Conservation (phyloP, 2,113 vertebrate species). For the Sinocyclocheilus maitianheensis region DNA sequence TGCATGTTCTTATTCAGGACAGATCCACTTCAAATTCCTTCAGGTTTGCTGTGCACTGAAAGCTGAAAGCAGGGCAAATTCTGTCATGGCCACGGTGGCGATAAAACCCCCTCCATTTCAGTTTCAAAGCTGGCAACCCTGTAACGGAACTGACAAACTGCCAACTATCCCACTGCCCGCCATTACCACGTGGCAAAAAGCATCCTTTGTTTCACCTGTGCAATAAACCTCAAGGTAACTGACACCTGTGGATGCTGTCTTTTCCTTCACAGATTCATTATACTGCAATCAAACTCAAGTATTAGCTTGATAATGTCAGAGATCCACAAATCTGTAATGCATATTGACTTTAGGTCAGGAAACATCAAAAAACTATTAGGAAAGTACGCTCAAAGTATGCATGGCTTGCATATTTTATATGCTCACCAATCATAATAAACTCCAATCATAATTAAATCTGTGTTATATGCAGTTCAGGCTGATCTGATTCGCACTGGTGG, state of each 20-base stretch:
- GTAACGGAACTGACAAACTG: conserved; percentile 22
- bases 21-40: neutral
- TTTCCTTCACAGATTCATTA: neutral
- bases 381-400: conserved; percentile 18
- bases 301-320: neutral
- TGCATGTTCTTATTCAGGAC: neutral
- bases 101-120: conserved; percentile 8
- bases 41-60: neutral
- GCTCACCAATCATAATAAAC: conserved; percentile 2
- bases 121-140: conserved; percentile 27
- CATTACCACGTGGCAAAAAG: conserved; percentile 25
- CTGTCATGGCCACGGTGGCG: neutral
- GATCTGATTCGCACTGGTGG: neutral
- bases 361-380: conserved; percentile 26
- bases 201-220: conserved; percentile 21
- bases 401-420: neutral
- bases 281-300: neutral
- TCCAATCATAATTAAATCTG: conserved; percentile 1
- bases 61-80: neutral
- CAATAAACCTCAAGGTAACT: conserved; percentile 16
- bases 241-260: neutral
- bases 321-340: neutral
- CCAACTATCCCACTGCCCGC: conserved; percentile 13
- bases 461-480: neutral
- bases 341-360: conserved; percentile 16